Conservation (phyloP, 2,888 invertebrate genomes). For the Sinohyriopsis cumingii region DNA sequence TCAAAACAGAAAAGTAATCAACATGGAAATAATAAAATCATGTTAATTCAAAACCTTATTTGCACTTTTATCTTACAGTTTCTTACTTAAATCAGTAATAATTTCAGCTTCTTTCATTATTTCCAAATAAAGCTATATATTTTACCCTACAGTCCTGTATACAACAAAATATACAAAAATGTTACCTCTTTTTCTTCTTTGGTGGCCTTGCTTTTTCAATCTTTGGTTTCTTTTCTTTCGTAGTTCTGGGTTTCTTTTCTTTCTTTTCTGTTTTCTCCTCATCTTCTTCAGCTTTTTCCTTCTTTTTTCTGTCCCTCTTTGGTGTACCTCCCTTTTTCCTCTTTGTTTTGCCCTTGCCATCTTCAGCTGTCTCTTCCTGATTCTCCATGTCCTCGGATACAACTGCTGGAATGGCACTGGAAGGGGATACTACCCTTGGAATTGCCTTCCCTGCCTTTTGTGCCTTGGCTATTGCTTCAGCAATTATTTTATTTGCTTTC, state of each 20-base stretch:
- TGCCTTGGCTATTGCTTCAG: conserved; percentile 61
- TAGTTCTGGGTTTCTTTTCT: conserved; percentile 30
- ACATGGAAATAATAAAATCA: background rate
- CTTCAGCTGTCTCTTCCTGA: conserved; percentile 13
- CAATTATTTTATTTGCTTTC: conserved; percentile 59
- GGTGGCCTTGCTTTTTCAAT: conserved; percentile 46
- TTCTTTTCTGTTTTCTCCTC: conserved; percentile 42
- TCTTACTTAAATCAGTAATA: background rate
- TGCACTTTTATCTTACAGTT: conserved; percentile 8
- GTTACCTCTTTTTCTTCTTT: conserved; percentile 40
- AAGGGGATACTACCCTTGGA: conserved; percentile 40
- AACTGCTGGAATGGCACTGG: conserved; percentile 44
- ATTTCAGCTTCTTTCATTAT: background rate
- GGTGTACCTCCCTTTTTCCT: conserved; percentile 41
- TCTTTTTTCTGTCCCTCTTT: conserved; percentile 36
- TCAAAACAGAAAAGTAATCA: background rate
- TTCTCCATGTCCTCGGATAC: conserved; percentile 46
- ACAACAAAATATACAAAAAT: conserved; percentile 2
- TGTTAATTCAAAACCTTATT: conserved; percentile 11
- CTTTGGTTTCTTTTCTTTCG: conserved; percentile 37
- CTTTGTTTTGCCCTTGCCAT: conserved; percentile 24
- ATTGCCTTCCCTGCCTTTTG: conserved; percentile 30
- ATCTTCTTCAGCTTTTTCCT: conserved; percentile 23
- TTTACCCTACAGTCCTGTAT: background rate
- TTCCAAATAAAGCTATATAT: background rate